Evolutionary conservation across 2,113 vertebrate species (phyloP), one percentile per base, ranked within the genome.

Genomic region (Dasyprocta punctata): DNA sequence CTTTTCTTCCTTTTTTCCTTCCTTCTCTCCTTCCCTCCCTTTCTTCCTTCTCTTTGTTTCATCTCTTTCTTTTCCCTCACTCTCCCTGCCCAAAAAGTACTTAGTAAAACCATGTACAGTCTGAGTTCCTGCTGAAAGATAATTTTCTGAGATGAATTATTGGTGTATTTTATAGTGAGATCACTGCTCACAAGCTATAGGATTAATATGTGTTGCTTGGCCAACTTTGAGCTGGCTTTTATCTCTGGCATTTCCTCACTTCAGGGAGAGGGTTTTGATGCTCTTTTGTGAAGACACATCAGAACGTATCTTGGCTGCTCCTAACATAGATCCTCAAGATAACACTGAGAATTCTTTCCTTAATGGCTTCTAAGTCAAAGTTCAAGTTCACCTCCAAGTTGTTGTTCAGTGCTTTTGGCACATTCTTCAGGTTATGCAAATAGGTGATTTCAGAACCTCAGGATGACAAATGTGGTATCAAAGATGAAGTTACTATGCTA

Each of bases 131-230:
- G 84, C 83, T 94, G 75, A 93, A 97, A 96, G 71, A 81, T 91
- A 96, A 96, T 96, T 98, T 80, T 75, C 13, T 38, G 24, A 97
- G 78, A 89, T 95, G 30, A 97, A 96, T 91, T 98, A 95, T 89
- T 95, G 26, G 77, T 98, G 4, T 73, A 47, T 71, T 97, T 90
- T 88, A n/a, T 83, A 96, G 92, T 87, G 83, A 98, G 90, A 96
- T 96, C 77, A 89, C 44, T 63, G 44, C 58, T 97, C 54, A 69
- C 73, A 98, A 95, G 0, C n/a, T 56, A 75, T 65, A 90, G 65
- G 80, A 98, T 98, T 98, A 96, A 97, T 97, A 96, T 61, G 44
- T 80, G 96, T 93, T 98, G 58, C n/a, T 75, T 95, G 96, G 49
- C 81, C 88, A 96, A 95, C 95, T 94, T 92, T 81, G 93, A 94